These are phyloP conservation scores for Vombatus ursinus DNA, from an alignment of 2,113 vertebrate species.

Conservation along the genomic window DNA sequence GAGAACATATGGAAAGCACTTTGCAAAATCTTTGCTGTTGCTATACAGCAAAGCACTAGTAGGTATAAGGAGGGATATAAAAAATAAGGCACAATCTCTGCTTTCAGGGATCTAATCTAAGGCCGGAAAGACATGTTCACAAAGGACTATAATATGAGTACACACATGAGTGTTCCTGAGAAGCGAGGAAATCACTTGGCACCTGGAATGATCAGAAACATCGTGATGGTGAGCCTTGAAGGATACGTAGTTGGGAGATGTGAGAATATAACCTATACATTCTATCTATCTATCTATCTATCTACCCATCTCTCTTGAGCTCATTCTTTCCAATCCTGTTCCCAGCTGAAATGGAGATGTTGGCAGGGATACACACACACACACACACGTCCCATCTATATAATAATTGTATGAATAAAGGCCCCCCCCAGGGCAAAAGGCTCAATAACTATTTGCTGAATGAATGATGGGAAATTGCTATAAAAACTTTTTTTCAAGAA, in stretches of 20 bases:
- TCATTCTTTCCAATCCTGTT: no score
- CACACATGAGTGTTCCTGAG: neutral
- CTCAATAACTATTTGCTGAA: neutral
- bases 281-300: neutral
- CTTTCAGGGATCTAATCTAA: neutral
- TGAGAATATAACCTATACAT: neutral
- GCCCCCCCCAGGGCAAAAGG: neutral
- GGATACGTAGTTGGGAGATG: neutral
- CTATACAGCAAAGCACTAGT: neutral
- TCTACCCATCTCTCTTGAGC: no score
- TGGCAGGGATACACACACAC: no score
- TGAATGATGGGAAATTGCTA: neutral
- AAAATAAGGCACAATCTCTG: neutral
- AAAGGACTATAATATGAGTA: neutral
- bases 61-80: neutral
- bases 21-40: neutral
- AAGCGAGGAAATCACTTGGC: neutral
- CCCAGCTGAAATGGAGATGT: no score
- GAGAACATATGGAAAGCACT: neutral
- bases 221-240: neutral
- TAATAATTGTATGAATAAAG: neutral
- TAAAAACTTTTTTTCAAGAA: neutral
- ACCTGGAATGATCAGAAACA: neutral
- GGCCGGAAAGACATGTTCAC: neutral
- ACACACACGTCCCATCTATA: no score